A percentile compares a stretch with the other conserved stretches of the same genome.
Evolutionary conservation across 1,140 invertebrate species (phyloP).

Genomic region (Babylonia areolata): DNA sequence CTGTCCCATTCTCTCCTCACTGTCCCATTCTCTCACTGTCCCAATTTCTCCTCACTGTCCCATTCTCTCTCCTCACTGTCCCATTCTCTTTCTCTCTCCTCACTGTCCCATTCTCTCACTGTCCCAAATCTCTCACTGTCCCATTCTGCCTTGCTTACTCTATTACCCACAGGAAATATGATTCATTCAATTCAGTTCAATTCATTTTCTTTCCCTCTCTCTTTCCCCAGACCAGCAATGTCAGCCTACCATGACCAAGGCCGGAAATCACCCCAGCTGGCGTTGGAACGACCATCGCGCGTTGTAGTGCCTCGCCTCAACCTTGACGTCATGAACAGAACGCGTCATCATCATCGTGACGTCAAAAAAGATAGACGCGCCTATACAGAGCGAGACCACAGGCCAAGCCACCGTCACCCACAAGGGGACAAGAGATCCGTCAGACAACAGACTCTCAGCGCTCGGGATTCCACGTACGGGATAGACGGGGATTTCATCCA

Average conservation of each 20-base stretch:
- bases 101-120: too few relatives aligned
- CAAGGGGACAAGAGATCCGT: not conserved
- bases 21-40: too few relatives aligned
- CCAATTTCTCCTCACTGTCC: not conserved
- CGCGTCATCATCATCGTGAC: not conserved
- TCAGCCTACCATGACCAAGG: not conserved
- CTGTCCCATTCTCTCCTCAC: too few relatives aligned
- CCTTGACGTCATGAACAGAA: constrained; percentile 1
- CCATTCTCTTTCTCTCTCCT: too few relatives aligned
- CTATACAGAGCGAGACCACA: not conserved
- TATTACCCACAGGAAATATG: too few relatives aligned
- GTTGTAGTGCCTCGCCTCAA: constrained; percentile 14
- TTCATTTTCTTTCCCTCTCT: not conserved
- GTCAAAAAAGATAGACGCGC: not conserved
- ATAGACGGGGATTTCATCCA: constrained; percentile 8
- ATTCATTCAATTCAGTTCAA: not conserved
- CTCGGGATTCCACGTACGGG: not conserved
- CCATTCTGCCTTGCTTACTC: too few relatives aligned
- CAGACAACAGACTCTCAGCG: not conserved
- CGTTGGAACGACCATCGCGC: too few relatives aligned
- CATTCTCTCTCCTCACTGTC: not conserved
- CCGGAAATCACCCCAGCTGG: too few relatives aligned
- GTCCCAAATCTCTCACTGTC: too few relatives aligned
- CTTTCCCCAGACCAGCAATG: not conserved
- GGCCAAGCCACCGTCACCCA: not conserved